These are phyloP conservation scores for Halichondria panicea DNA, from an alignment of 37 sponge, comb jelly and placozoan species.

Conservation along the genomic window DNA sequence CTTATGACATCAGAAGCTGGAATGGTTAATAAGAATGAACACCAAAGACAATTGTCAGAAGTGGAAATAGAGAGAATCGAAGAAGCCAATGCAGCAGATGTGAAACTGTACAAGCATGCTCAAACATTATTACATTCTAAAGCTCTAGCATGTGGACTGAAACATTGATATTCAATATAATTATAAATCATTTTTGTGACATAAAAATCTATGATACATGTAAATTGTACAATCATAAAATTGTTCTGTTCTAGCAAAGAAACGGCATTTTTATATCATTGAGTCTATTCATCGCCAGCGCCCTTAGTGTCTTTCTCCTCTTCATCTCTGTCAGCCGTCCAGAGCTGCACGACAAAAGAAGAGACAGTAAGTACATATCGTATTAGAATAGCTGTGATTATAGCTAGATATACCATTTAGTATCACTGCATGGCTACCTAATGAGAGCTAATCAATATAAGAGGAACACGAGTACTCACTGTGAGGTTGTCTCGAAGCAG, in stretches of 20 bases:
- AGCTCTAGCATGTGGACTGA: constrained; percentile 25
- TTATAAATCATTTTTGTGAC: background rate
- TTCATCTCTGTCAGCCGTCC: too few species aligned
- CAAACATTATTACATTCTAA: constrained; percentile 17
- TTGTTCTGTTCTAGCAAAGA: too few species aligned
- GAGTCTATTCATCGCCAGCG: too few species aligned
- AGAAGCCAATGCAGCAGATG: constrained; percentile 63
- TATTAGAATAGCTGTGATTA: background rate
- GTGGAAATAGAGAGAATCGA: constrained; percentile 19
- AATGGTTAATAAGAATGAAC: constrained; percentile 49
- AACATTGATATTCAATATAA: background rate
- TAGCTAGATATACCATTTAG: too few species aligned
- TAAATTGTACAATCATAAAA: too few species aligned
- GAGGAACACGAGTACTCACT: constrained; percentile 17
- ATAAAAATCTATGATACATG: too few species aligned
- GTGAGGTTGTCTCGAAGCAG: constrained; percentile 88
- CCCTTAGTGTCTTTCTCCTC: too few species aligned
- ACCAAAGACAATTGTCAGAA: background rate
- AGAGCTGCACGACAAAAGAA: too few species aligned
- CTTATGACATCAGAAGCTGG: background rate
- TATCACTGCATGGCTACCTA: too few species aligned
- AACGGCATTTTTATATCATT: too few species aligned
- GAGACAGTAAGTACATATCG: background rate
- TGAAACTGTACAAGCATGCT: constrained; percentile 68
- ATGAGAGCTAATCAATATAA: background rate